Evolutionary conservation across 2,888 invertebrate species (phyloP).

Genomic region (Atherix ibis): DNA sequence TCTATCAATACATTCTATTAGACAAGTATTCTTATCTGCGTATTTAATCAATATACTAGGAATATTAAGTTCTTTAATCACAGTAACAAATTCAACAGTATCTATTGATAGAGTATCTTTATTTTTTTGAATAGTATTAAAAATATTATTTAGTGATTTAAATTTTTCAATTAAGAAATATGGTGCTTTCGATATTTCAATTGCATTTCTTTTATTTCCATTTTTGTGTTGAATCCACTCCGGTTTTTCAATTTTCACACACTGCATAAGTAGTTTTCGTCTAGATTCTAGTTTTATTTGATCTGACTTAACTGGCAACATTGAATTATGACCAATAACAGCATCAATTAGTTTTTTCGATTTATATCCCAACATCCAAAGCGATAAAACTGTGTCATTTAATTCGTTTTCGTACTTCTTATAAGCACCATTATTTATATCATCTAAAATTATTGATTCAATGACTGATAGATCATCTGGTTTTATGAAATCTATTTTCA

Average conservation of each 20-base stretch:
- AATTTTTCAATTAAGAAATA: conserved; percentile 19
- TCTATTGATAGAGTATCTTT: conserved; percentile 15
- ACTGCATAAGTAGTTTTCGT: conserved; percentile 20
- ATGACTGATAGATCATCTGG: conserved; percentile 17
- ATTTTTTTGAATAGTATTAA: conserved; percentile 14
- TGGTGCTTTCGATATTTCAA: too few relatives aligned
- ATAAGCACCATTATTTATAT: conserved; percentile 20
- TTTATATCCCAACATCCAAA: conserved; percentile 23
- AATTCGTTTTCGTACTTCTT: conserved; percentile 23
- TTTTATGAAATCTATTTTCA: conserved; percentile 13
- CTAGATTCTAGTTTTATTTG: conserved; percentile 28
- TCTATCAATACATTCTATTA: conserved; percentile 22
- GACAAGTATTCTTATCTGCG: conserved; percentile 9
- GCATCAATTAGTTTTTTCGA: conserved; percentile 20
- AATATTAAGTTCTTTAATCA: conserved; percentile 26
- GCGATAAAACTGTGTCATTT: conserved; percentile 22
- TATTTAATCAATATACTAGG: conserved; percentile 21
- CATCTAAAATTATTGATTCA: conserved; percentile 18
- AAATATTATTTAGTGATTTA: conserved; percentile 15
- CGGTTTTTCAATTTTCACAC: conserved; percentile 25
- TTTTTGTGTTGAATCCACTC: too few relatives aligned
- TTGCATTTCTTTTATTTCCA: too few relatives aligned
- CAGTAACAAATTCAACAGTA: conserved; percentile 18
- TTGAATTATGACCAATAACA: conserved; percentile 12
- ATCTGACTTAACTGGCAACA: conserved; percentile 8